Conservation (phyloP, 1,140 invertebrate genomes). For the Pseudomyrmex cubaensis region DNA sequence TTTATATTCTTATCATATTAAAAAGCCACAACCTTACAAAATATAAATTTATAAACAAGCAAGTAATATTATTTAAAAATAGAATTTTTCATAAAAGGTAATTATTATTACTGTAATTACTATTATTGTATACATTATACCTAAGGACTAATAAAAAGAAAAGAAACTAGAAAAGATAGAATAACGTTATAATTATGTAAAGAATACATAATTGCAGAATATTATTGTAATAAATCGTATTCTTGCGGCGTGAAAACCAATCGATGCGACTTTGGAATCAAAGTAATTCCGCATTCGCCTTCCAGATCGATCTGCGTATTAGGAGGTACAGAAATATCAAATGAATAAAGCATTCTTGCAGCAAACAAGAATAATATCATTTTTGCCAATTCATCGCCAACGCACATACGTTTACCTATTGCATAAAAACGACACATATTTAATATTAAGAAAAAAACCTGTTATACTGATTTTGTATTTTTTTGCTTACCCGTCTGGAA, state of each 20-base stretch:
- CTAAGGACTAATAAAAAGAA: too few species aligned
- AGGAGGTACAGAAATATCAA: constrained; percentile 83
- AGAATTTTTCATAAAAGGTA: too few species aligned
- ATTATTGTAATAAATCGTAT: constrained; percentile 1
- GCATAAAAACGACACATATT: constrained; percentile 27
- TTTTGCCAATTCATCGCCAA: constrained; percentile 93
- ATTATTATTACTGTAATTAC: too few species aligned
- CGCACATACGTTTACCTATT: constrained; percentile 93
- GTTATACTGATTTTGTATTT: background rate
- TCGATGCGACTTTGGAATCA: constrained; percentile 87
- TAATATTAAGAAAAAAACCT: constrained; percentile 10
- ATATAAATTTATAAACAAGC: too few species aligned
- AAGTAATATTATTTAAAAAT: too few species aligned
- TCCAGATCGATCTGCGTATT: constrained; percentile 84
- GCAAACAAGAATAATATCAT: constrained; percentile 90
- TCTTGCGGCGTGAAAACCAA: constrained; percentile 82
- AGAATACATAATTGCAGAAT: background rate
- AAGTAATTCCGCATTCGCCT: constrained; percentile 90
- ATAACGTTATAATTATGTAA: background rate
- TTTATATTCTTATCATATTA: background rate
- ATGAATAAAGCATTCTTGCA: constrained; percentile 88
- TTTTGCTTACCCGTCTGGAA: constrained; percentile 90
- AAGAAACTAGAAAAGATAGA: too few species aligned
- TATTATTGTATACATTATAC: too few species aligned
- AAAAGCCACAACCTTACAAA: too few species aligned